These are phyloP conservation scores for Spermophilus dauricus DNA, from an alignment of 2,113 vertebrate species.

Conservation along the genomic window DNA sequence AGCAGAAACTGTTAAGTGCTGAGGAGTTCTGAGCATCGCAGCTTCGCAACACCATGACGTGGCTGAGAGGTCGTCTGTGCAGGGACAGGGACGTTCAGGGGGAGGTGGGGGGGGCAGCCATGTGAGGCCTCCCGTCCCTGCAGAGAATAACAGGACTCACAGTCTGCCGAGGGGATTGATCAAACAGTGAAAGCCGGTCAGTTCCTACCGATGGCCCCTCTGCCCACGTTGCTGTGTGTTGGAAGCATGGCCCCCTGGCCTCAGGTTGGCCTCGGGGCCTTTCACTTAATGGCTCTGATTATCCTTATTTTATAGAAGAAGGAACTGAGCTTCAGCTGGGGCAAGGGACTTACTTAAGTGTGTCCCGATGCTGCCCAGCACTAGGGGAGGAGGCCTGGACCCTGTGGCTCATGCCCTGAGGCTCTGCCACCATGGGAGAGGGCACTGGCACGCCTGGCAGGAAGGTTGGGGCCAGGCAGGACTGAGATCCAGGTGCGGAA, in stretches of 20 bases:
- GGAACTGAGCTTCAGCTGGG: background rate
- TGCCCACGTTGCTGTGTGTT: too few relatives aligned
- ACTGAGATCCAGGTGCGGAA: too few relatives aligned
- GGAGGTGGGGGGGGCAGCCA: background rate
- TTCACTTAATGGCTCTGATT: background rate
- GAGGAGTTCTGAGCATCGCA: background rate
- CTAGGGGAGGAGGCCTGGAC: background rate
- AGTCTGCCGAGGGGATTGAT: background rate
- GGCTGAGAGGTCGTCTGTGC: too few relatives aligned
- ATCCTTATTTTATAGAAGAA: background rate
- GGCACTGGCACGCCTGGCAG: background rate
- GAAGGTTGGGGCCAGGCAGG: background rate
- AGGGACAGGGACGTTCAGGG: too few relatives aligned
- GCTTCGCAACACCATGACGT: too few relatives aligned
- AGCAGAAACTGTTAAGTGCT: background rate
- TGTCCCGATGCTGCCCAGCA: background rate
- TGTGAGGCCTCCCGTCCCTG: fast-evolving
- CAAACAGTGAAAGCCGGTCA: background rate
- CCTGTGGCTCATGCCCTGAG: background rate
- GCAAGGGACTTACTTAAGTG: background rate
- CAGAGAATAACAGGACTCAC: background rate
- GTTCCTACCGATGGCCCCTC: too few relatives aligned
- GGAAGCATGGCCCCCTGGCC: background rate
- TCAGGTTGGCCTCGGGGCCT: fast-evolving
- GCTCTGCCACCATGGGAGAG: background rate